Conservation (phyloP, 2,113 vertebrate genomes). For the Sterna hirundo region DNA sequence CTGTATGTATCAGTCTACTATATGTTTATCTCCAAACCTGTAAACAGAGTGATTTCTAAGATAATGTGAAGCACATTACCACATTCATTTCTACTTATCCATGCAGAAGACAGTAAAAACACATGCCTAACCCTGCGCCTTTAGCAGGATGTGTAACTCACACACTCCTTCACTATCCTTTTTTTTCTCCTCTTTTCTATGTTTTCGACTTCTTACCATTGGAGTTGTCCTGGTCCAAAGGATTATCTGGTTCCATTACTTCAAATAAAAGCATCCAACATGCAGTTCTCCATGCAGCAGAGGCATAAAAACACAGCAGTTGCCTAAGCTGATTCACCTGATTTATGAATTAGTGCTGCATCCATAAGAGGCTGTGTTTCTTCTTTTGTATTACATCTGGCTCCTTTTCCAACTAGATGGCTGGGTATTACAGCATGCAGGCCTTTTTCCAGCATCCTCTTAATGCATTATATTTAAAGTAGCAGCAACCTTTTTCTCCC, state of each 20-base stretch:
- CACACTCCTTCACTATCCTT: constrained; percentile 14
- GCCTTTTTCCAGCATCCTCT: constrained; percentile 77
- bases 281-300: constrained; percentile 72
- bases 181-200: constrained; percentile 13
- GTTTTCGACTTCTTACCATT: constrained; percentile 78
- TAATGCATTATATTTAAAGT: constrained; percentile 81
- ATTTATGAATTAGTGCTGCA: constrained; percentile 76
- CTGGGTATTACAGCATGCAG: constrained; percentile 77
- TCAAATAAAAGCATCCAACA: constrained; percentile 67
- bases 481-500: constrained; percentile 77
- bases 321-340: constrained; percentile 74
- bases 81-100: constrained; percentile 16
- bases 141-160: constrained; percentile 48
- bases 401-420: constrained; percentile 78
- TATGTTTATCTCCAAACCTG: not conserved
- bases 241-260: constrained; percentile 80
- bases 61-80: constrained; percentile 36
- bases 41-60: constrained; percentile 40
- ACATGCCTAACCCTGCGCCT: constrained; percentile 40
- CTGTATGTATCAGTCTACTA: not conserved
- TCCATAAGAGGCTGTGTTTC: constrained; percentile 77
- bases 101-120: constrained; percentile 39
- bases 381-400: constrained; percentile 80
- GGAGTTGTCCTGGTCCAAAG: constrained; percentile 75
- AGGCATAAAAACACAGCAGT: constrained; percentile 63